phyloP scores from a whole-genome alignment of 1,140 invertebrate species.

The Cydia splendana region DNA sequence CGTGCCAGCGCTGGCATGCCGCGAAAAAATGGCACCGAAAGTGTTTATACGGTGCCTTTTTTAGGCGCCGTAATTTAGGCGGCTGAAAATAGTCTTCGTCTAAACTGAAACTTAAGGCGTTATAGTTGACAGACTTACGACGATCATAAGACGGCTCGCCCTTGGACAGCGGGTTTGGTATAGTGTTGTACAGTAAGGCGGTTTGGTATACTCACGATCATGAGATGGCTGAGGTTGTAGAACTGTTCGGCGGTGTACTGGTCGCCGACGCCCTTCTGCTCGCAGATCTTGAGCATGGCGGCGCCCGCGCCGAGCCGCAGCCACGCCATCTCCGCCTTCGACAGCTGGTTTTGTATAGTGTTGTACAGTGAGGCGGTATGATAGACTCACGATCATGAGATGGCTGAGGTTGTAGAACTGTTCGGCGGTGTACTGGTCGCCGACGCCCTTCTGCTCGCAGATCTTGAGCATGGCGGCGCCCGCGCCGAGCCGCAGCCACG shows the following conservation, averaged over 20 bases:
- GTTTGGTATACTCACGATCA: slow-evolving; percentile 84
- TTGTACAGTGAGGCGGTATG: no score
- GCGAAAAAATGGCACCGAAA: no score
- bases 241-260: slow-evolving; percentile 97
- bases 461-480: slow-evolving; percentile 98
- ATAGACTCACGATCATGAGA: slow-evolving; percentile 88
- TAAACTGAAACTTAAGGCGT: no score
- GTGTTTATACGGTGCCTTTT: no score
- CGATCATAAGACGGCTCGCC: slow-evolving; percentile 81
- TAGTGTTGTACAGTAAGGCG: no score
- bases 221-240: slow-evolving; percentile 94
- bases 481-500: slow-evolving; percentile 93
- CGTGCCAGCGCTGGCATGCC: no score
- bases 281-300: slow-evolving; percentile 86
- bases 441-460: slow-evolving; percentile 96
- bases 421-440: slow-evolving; percentile 95
- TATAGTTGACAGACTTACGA: no score
- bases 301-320: slow-evolving; percentile 93
- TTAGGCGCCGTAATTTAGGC: no score
- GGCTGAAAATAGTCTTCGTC: no score
- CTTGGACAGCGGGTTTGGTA: slow-evolving; percentile 84
- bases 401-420: slow-evolving; percentile 97
- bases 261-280: slow-evolving; percentile 90
- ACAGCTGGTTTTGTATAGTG: slow-evolving; percentile 82
- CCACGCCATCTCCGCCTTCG: slow-evolving; percentile 94